phyloP scores from a whole-genome alignment of 2,888 invertebrate genomes.

The Scaptomyza polygonia region DNA sequence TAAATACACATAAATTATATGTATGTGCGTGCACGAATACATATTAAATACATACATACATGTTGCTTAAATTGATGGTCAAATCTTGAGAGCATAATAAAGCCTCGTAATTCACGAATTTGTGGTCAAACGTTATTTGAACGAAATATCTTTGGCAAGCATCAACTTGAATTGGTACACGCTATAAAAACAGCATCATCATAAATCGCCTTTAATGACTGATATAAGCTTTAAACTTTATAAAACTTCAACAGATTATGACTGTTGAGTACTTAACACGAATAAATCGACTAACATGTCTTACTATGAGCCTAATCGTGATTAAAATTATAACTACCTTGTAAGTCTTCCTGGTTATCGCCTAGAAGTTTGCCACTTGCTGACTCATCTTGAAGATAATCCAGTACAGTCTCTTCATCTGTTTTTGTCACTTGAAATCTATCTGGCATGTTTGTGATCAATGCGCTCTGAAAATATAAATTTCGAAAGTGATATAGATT shows the following conservation, averaged over 20 bases:
- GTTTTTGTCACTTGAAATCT: constrained; percentile 83
- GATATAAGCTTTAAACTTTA: not conserved
- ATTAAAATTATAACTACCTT: constrained; percentile 59
- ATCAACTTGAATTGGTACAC: not conserved
- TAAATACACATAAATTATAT: not conserved
- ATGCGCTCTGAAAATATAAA: constrained; percentile 46
- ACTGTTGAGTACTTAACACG: not conserved
- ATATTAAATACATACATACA: not conserved
- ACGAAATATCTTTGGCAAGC: not conserved
- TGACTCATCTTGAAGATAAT: constrained; percentile 80
- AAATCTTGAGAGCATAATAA: constrained; percentile 1
- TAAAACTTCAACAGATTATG: not conserved
- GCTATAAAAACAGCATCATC: not conserved
- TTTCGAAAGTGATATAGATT: not conserved
- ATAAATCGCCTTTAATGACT: not conserved
- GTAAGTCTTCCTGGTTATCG: constrained; percentile 72
- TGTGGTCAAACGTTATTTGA: constrained; percentile 1
- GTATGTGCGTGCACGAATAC: not conserved
- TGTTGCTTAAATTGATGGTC: not conserved
- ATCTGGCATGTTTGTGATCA: constrained; percentile 77
- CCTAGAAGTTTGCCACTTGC: constrained; percentile 81
- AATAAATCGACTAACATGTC: not conserved
- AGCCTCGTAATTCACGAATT: not conserved
- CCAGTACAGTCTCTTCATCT: constrained; percentile 75
- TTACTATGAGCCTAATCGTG: not conserved